Base-by-base conservation (phyloP, 2,113 vertebrate genomes). In the Blennius ocellaris region DNA sequence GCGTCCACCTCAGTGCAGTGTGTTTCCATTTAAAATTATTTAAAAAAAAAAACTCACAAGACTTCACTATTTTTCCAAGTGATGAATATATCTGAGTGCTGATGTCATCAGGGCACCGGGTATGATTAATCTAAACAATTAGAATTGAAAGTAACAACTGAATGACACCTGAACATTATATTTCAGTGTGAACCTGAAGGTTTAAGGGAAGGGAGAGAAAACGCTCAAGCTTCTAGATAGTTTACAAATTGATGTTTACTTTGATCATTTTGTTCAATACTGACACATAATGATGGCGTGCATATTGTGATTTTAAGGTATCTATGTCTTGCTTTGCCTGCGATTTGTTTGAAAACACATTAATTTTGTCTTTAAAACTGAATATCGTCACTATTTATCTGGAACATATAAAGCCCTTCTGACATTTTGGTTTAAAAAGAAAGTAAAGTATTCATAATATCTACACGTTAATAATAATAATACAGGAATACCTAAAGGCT, bases 21-120 rank as follows among this genome's bases (percentile, higher is more conserved):
- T 83, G 76, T 83, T 72, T 72, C 52, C 51, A 59, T 72, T 67
- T 64, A 61, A 63, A 55, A 52, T 76, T 57, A 68, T 60, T n/a
- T n/a, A 66, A 3, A 67, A 44, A 73, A 57, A 36, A 30, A 2
- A 30, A 30, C 43, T 69, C 50, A 57, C 61, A 76, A 14, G 36
- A 50, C 61, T 14, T 68, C 41, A 71, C 50, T 43, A 30, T 30
- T 30, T 72, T 81, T 51, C 39, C 36, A 81, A 52, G 47, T 56
- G 63, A 68, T 73, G 58, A 30, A 30, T 30, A 30, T 30, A 30
- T 30, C 21, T 30, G 21, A 30, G 21, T 30, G 21, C 21, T 30
- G 21, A 30, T 30, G 21, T 30, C 21, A 30, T 30, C 21, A 2
- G 21, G 21, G 4, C 21, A 30, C 21, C 4, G 21, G 2, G 21